Conservation (phyloP, 2,797 vertebrate genomes). For the Falco cherrug region DNA sequence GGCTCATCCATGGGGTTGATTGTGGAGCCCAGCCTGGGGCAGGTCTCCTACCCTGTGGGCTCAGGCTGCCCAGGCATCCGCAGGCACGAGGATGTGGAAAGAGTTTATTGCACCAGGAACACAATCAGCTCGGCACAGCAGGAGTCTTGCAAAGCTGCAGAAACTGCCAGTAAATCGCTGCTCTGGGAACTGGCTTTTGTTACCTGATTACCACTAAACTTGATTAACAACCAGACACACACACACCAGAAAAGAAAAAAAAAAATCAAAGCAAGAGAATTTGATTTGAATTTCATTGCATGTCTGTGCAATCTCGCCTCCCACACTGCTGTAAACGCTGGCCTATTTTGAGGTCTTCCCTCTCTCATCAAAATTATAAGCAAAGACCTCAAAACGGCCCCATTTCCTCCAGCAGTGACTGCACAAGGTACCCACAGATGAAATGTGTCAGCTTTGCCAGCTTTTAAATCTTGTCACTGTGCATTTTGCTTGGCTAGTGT, state of each 20-base stretch:
- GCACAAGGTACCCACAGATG: not conserved
- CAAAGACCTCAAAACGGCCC: not conserved
- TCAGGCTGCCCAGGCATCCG: not conserved
- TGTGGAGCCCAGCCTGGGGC: not conserved
- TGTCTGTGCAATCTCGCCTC: not conserved
- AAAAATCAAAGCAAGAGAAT: not conserved
- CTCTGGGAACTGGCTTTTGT: not conserved
- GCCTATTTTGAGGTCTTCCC: not conserved
- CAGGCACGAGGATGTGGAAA: not conserved
- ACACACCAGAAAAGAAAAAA: too few species aligned
- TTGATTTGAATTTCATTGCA: not conserved
- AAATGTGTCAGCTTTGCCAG: not conserved
- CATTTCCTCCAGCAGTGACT: not conserved
- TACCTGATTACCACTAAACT: not conserved
- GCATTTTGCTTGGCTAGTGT: not conserved
- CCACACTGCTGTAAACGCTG: not conserved
- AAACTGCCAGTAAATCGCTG: accelerated
- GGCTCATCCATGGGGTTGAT: accelerated
- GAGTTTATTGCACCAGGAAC: not conserved
- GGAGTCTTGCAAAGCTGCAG: not conserved
- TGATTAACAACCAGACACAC: not conserved
- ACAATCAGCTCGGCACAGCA: accelerated
- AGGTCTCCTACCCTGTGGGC: not conserved
- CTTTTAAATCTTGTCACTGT: not conserved
- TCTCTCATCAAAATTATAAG: not conserved